Percentiles rank a stretch among this genome's conserved stretches.
Evolutionary conservation across 2,888 invertebrate genomes (phyloP).

Genomic region (Balanococcus diminutus): DNA sequence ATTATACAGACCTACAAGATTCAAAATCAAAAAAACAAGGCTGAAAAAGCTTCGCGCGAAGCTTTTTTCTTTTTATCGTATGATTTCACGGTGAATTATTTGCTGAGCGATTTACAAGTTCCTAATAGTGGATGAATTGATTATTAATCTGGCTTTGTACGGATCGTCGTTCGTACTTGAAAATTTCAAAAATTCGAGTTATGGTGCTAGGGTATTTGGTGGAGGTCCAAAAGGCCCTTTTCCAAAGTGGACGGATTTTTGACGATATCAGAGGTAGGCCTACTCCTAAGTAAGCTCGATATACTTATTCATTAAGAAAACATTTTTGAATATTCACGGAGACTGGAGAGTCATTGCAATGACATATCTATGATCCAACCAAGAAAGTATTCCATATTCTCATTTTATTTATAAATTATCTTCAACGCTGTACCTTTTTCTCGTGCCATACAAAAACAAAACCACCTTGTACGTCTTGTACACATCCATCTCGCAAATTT

Average conservation of each 20-base stretch:
- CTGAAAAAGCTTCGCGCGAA: too few relatives aligned
- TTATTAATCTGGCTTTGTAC: slow-evolving; percentile 9
- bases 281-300: background rate
- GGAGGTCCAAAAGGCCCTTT: background rate
- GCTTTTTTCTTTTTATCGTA: too few relatives aligned
- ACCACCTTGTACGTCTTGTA: background rate
- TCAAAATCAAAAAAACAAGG: too few relatives aligned
- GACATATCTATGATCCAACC: background rate
- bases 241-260: background rate
- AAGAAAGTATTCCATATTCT: background rate
- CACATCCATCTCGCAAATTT: background rate
- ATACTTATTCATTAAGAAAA: background rate
- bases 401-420: background rate
- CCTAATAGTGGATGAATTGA: slow-evolving; percentile 1
- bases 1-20: too few relatives aligned
- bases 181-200: background rate
- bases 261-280: slow-evolving; percentile 17
- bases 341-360: background rate
- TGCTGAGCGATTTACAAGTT: background rate
- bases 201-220: background rate
- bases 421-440: background rate
- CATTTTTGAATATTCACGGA: too few relatives aligned
- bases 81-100: slow-evolving; percentile 30
- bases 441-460: background rate
- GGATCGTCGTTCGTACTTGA: slow-evolving; percentile 24